Base-by-base conservation (phyloP, 2,113 vertebrate genomes). In the Pseudorectes ferrugineus region DNA sequence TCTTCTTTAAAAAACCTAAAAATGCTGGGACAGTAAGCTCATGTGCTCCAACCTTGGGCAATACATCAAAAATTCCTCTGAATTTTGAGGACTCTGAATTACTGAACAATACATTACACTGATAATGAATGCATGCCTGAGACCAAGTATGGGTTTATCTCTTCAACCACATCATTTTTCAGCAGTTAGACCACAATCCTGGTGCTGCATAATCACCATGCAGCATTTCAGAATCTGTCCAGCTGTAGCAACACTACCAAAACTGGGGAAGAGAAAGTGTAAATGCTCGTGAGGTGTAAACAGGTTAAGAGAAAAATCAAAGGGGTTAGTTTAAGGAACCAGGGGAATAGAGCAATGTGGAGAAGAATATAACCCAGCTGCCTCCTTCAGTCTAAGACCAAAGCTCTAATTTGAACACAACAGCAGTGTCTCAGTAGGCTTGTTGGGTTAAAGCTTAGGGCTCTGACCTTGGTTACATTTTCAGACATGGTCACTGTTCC, bases 391-490 rank as follows among this genome's bases (percentile, higher is more conserved):
- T 51, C 70, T 71, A 43, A 89, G 45, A 78, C 42, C 25, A 82
- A 86, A 89, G 66, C 23, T n/a, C 36, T 81, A 67, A 55, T 85
- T 31, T 85, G 43, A 94, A 48, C 46, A 77, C 33, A 74, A 51
- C 11, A 63, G 28, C 1, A 2, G 26, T 28, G 33, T 84, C 76
- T 81, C 68, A 25, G 43, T 48, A 91, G 80, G 26, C 31, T 75
- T 67, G 24, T 51, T 59, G 25, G 9, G 6, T 81, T 67, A 89
- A 91, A 85, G 35, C n/a, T 63, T 85, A 55, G 24, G 52, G 19
- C 40, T 85, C 51, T 11, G 2, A 57, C 19, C 73, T 65, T 63
- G 59, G 76, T 87, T 84, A 74, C 19, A 12, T 81, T 96, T 96
- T 94, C 43, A 78, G 57, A 55, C 24, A 5, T 29, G 49, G 18